phyloP scores from a whole-genome alignment of 30 jellyfish, hydroid and myxozoan genomes.

The Turritopsis dohrnii region DNA sequence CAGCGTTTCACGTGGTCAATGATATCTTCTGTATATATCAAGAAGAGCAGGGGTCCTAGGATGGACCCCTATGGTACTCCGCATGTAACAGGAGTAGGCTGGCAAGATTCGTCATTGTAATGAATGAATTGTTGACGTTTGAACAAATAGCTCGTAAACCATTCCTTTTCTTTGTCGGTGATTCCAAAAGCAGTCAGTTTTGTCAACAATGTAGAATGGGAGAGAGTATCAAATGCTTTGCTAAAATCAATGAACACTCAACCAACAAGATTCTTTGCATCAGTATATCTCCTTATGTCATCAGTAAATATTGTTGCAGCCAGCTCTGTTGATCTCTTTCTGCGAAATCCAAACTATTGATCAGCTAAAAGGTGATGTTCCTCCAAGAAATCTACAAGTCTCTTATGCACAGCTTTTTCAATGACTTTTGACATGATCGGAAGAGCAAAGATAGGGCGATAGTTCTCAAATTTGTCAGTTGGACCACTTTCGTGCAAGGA shows the following conservation, averaged over 20 bases:
- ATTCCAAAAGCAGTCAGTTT: no score
- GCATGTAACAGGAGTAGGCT: neutral
- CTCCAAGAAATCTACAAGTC: no score
- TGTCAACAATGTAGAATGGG: no score
- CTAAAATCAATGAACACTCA: neutral
- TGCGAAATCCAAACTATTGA: no score
- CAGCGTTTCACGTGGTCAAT: neutral
- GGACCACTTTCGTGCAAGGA: no score
- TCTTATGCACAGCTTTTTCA: no score
- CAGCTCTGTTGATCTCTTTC: neutral
- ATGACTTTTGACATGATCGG: no score
- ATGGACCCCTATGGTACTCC: neutral
- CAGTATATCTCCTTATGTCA: no score
- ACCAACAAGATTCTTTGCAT: neutral
- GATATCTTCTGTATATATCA: neutral
- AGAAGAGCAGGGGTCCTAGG: neutral
- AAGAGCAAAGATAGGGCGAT: no score
- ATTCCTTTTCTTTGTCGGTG: neutral
- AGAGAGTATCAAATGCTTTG: neutral
- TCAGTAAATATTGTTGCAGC: neutral
- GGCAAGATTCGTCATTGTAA: neutral
- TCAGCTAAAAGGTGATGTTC: no score
- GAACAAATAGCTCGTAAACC: neutral
- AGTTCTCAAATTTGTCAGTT: no score
- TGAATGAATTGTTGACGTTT: neutral